Conservation (phyloP, 2,888 invertebrate species). For the Villa cingulata region DNA sequence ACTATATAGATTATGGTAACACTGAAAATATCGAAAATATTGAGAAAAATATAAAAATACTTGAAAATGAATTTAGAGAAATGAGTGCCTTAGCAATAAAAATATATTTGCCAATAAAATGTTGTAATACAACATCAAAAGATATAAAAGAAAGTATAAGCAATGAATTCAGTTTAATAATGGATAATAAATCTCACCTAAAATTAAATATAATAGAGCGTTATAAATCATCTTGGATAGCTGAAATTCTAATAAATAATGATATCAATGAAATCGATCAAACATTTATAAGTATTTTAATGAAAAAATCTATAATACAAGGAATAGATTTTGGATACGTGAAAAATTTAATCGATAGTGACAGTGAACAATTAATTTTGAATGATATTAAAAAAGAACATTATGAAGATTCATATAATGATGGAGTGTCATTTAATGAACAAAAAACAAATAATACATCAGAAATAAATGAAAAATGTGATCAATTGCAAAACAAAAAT, state of each 20-base stretch:
- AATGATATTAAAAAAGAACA: neutral
- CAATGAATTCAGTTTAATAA: no score
- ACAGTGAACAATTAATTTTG: conserved; percentile 4
- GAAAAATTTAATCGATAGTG: conserved; percentile 27
- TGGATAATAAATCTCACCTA: conserved; percentile 1
- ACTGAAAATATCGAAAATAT: conserved; percentile 40
- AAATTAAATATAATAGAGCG: conserved; percentile 11
- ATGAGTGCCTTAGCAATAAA: conserved; percentile 26
- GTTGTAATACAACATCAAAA: neutral
- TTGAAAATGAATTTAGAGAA: conserved; percentile 26
- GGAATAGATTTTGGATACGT: conserved; percentile 26
- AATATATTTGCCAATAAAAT: conserved; percentile 27
- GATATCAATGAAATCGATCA: neutral
- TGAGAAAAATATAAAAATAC: conserved; percentile 27
- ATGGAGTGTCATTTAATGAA: neutral
- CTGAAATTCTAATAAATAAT: conserved; percentile 2
- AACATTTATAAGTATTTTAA: conserved; percentile 23
- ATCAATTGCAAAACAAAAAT: no score
- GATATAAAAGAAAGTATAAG: no score
- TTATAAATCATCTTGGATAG: conserved; percentile 11
- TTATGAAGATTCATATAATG: neutral
- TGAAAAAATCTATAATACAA: conserved; percentile 21
- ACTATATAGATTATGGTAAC: conserved; percentile 59
- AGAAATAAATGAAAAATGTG: no score
- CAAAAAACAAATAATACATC: no score